phyloP scores from a whole-genome alignment of 2,888 invertebrate genomes.

The Apodemia mormo region DNA sequence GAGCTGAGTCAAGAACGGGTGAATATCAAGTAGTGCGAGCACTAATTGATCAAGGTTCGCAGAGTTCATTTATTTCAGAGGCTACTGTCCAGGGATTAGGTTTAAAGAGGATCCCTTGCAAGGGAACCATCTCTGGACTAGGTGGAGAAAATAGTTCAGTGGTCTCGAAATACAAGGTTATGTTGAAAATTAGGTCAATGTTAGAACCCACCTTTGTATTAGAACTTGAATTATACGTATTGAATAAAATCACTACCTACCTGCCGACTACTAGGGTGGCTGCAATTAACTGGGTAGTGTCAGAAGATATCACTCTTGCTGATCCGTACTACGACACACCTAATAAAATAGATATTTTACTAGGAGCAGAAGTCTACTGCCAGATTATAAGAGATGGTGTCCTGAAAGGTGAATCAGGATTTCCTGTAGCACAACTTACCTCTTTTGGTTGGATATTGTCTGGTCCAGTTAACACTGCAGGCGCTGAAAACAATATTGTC shows the following conservation, averaged over 20 bases:
- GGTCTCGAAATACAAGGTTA: constrained; percentile 26
- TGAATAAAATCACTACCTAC: constrained; percentile 25
- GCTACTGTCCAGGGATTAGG: background rate
- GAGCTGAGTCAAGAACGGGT: background rate
- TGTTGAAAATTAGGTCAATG: constrained; percentile 33
- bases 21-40: background rate
- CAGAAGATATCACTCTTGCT: constrained; percentile 22
- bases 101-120: background rate
- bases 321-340: constrained; percentile 31
- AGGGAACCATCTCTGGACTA: background rate
- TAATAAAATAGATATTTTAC: constrained; percentile 35
- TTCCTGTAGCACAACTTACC: constrained; percentile 35
- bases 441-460: constrained; percentile 41
- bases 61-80: constrained; percentile 4
- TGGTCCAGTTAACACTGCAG: constrained; percentile 24
- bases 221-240: constrained; percentile 23
- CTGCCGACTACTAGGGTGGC: constrained; percentile 20
- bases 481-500: background rate
- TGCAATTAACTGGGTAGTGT: constrained; percentile 13
- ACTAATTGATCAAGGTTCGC: background rate
- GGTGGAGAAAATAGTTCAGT: background rate
- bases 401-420: constrained; percentile 25
- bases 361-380: constrained; percentile 41
- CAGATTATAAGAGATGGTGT: constrained; percentile 36
- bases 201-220: constrained; percentile 23